Evolutionary conservation across 2,113 vertebrate genomes (phyloP), one percentile per base, ranked within the genome.

Genomic region (Thalassarche chlororhynchos): DNA sequence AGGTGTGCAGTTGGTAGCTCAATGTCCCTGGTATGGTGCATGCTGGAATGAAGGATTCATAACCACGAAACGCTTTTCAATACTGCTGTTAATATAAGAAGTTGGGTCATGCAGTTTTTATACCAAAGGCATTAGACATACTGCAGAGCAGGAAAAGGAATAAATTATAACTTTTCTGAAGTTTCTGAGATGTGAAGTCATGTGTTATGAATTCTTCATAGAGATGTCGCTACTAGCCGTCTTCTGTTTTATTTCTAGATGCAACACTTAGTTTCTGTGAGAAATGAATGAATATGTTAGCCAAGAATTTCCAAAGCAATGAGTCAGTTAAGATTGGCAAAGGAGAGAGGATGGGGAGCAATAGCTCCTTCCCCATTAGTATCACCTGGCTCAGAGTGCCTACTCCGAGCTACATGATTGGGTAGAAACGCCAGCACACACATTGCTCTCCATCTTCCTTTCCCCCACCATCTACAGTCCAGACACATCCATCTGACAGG

Each of bases 231-330:
- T 91, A 87, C 77, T 91, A 87, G 55, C 49, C 32, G 8, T 85
- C 70, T 78, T 72, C 92, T 89, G 84, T 9, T 90, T 95, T 96
- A 96, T 97, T 96, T 96, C 92, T 95, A 79, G 78, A 71, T 95
- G 57, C 44, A 94, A 71, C 61, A 79, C 74, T 91, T 87, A 55
- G 72, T 89, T 93, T 92, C 62, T 80, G 78, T 96, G 87, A 93
- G 87, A 91, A 96, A 74, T 89, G 69, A 94, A 95, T 89, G 93
- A 91, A 91, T 92, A 89, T 74, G 34, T 70, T 96, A 95, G 87
- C 78, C 78, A 89, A 91, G 81, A 96, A 93, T 96, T 96, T 97
- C 89, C 74, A 80, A 96, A 93, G 72, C 76, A 93, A 55, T 94
- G 95, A 96, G 81, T 96, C 94, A 95, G 69, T 96, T 76, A 76